Conservation (phyloP, 2,888 invertebrate genomes). For the Pogonocherus hispidulus region DNA sequence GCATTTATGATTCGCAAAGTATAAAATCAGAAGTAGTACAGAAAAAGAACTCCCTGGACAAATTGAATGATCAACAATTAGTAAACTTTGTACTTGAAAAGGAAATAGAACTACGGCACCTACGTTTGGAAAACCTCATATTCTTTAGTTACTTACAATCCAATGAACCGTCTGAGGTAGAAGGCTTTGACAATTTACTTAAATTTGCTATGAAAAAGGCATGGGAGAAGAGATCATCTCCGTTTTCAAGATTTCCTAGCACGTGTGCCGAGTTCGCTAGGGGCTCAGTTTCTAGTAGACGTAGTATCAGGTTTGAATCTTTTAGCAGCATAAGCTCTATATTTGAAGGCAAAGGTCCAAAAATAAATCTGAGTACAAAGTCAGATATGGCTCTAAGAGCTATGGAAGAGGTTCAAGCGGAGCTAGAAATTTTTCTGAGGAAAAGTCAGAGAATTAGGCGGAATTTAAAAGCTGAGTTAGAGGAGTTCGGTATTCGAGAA, state of each 20-base stretch:
- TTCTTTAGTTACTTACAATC: constrained; percentile 47
- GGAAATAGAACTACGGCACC: constrained; percentile 44
- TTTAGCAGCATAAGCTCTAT: constrained; percentile 43
- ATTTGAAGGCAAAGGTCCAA: constrained; percentile 50
- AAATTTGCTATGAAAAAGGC: not conserved
- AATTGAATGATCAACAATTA: constrained; percentile 49
- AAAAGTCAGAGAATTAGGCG: constrained; percentile 49
- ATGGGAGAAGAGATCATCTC: not conserved
- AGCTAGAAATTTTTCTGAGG: constrained; percentile 46
- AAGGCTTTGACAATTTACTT: constrained; percentile 45
- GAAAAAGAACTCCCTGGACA: constrained; percentile 43
- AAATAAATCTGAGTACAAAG: constrained; percentile 52
- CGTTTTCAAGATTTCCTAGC: not conserved
- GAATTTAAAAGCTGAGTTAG: constrained; percentile 53
- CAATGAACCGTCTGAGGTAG: constrained; percentile 47
- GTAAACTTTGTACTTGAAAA: constrained; percentile 45
- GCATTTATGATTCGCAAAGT: no score
- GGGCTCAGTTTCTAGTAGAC: not conserved
- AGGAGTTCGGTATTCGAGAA: constrained; percentile 72
- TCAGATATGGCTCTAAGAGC: constrained; percentile 56
- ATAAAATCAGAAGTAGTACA: not conserved
- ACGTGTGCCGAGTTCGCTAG: not conserved
- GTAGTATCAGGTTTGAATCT: constrained; percentile 41
- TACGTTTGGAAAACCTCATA: constrained; percentile 49
- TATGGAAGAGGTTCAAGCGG: constrained; percentile 53